Percentiles rank a stretch among this genome's conserved stretches.
These are phyloP conservation scores for Naso thynnoides DNA, from an alignment of 2,797 vertebrate genomes.

Conservation along the genomic window DNA sequence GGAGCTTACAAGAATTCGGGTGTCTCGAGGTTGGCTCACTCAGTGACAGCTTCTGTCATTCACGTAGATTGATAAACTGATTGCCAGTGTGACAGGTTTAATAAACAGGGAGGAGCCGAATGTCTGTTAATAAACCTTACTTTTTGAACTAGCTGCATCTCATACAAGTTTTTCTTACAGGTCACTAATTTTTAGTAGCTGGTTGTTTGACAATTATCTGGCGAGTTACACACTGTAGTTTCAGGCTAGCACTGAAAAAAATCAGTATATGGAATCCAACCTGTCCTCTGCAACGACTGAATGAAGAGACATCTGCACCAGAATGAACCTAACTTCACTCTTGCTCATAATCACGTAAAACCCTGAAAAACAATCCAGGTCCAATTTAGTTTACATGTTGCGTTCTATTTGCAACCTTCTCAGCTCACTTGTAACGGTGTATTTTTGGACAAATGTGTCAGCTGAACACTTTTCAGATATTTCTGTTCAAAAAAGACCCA, in stretches of 20 bases:
- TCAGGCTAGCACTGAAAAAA: constrained; percentile 48
- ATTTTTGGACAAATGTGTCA: not conserved
- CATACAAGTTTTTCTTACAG: constrained; percentile 7
- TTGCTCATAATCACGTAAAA: constrained; percentile 9
- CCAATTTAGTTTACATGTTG: not conserved
- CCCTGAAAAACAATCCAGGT: not conserved
- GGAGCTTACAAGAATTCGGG: constrained; percentile 25
- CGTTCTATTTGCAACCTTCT: not conserved
- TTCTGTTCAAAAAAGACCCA: no score
- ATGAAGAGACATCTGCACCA: constrained; percentile 41
- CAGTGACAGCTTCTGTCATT: constrained; percentile 20
- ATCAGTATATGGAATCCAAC: constrained; percentile 43
- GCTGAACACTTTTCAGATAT: not conserved
- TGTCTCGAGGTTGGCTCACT: constrained; percentile 20
- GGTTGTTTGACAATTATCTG: constrained; percentile 29
- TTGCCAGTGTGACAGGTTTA: not conserved
- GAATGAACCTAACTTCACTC: constrained; percentile 14
- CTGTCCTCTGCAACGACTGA: constrained; percentile 41
- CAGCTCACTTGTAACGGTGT: not conserved
- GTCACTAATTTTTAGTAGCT: constrained; percentile 26
- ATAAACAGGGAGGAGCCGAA: constrained; percentile 8
- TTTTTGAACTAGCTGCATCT: constrained; percentile 2
- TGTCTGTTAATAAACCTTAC: constrained; percentile 23
- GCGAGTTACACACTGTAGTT: constrained; percentile 36
- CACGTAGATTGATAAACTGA: constrained; percentile 11